phyloP scores from a whole-genome alignment of 2,888 invertebrate genomes.

The Thereva unica region DNA sequence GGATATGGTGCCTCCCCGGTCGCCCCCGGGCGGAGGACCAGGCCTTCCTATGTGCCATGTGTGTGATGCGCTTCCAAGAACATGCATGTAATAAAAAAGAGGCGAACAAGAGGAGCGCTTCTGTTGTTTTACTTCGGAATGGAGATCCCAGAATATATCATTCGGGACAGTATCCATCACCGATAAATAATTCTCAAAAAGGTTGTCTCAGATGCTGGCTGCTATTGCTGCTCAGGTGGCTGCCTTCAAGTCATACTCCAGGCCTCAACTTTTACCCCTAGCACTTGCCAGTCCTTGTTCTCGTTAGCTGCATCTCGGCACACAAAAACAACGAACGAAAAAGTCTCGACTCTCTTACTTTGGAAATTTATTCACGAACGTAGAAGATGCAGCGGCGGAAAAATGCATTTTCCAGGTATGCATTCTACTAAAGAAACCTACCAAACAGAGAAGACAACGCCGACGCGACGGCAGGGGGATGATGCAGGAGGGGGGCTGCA shows the following conservation, averaged over 20 bases:
- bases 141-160: constrained; percentile 20
- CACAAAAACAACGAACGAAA: not conserved
- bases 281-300: constrained; percentile 9
- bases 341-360: constrained; percentile 16
- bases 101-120: constrained; percentile 8
- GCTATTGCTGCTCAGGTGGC: not conserved
- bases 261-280: not conserved
- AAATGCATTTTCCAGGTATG: constrained; percentile 31
- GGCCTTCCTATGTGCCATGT: not conserved
- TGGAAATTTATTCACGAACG: constrained; percentile 32
- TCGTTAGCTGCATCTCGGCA: constrained; percentile 16
- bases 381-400: constrained; percentile 15
- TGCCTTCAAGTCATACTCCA: not conserved
- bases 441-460: not conserved
- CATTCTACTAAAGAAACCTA: not conserved
- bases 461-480: constrained; percentile 8
- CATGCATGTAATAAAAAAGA: constrained; percentile 8
- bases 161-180: constrained; percentile 31
- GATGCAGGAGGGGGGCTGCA: constrained; percentile 11
- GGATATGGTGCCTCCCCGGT: constrained; percentile 19
- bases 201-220: constrained; percentile 24
- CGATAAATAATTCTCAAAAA: constrained; percentile 33
- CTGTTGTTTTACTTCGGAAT: constrained; percentile 17
- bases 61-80: constrained; percentile 14
- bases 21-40: too few relatives aligned